Base-by-base conservation (phyloP, 1,140 invertebrate genomes). In the Druon quercuslanigerum region DNA sequence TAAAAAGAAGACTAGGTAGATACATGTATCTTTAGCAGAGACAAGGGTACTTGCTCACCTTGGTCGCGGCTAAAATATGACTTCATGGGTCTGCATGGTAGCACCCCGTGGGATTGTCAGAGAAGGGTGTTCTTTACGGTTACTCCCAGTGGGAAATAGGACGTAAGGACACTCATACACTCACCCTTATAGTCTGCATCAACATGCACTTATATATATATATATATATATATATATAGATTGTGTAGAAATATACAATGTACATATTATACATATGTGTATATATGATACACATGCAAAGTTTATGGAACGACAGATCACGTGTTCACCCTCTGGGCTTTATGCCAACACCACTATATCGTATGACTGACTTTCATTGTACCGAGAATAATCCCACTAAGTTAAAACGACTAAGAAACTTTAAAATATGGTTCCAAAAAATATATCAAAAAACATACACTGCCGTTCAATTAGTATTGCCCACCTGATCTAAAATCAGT, bases 71-170 rank as follows among this genome's bases (percentile, higher is more conserved):
- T 66, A 66, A 66, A 66, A 66, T 66, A 40, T 66, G 33, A 66
- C 60, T 66, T 66, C 13, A 33, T 66, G 25, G 25, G 25, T 66
- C 57, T 66, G 57, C 25, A 33, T 3, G 57, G 56, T 60, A 40
- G 25, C 20, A 60, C 20, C 57, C 57, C 20, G 40, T 20, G 20
- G 57, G 12, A 33, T 60, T 20, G 57, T 60, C 57, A 60, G 25
- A 60, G 60, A 66, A 66, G 60, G 60, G 60, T 66, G 60, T 66
- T 66, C 60, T 66, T 66, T 40, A 66, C 60, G 14, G 60, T n/a
- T 33, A 8, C 60, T 66, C 60, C 60, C 60, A 40, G 60, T 66
- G 60, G 60, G 60, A 40, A 66, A 46, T 33, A 66, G 60, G 60
- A 66, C 60, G 57, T 60, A 60, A 60, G 57, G 20, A 60, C 57